Evolutionary conservation across 2,113 vertebrate genomes (phyloP).

Genomic region (Hypocryptadius cinnamomeus): DNA sequence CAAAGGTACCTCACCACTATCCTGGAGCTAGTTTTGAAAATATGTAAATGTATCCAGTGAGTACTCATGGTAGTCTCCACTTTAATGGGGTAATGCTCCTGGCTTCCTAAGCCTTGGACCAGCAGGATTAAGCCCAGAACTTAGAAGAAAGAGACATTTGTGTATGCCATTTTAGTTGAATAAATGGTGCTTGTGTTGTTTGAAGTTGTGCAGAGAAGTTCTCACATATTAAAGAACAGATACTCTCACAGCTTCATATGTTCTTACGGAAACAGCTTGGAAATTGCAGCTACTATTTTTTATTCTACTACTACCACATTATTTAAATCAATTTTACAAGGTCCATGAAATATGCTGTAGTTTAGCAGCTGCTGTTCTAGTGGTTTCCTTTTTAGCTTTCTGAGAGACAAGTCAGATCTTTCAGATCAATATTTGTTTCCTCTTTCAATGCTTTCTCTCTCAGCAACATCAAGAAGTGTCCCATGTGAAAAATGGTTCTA

Average conservation of each 20-base stretch:
- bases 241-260: neutral
- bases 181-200: neutral
- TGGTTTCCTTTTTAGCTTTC: neutral
- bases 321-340: neutral
- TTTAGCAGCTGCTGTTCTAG: neutral
- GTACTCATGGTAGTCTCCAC: neutral
- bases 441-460: neutral
- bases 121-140: neutral
- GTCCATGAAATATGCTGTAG: neutral
- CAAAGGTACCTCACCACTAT: neutral
- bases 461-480: neutral
- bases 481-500: neutral
- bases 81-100: neutral
- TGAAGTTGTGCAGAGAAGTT: neutral
- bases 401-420: neutral
- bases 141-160: neutral
- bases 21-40: neutral
- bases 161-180: neutral
- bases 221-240: neutral
- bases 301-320: neutral
- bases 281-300: neutral
- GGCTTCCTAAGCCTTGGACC: neutral
- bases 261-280: neutral
- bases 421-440: neutral
- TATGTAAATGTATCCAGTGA: neutral